These are phyloP conservation scores for Corticium candelabrum DNA, from an alignment of 37 sponge, comb jelly and placozoan species.

Conservation along the genomic window DNA sequence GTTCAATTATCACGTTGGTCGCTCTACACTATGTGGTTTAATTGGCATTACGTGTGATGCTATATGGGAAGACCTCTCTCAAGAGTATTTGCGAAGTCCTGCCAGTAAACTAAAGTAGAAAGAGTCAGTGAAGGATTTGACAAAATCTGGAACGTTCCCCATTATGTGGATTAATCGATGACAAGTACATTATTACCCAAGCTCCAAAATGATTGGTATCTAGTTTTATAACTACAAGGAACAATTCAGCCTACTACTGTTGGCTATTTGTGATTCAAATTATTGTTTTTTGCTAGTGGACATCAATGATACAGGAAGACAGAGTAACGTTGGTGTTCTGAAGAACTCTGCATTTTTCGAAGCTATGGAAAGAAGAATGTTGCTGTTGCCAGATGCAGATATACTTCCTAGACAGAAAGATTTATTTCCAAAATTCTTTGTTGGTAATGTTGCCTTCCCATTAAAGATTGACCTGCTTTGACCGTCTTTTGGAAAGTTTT, in stretches of 20 bases:
- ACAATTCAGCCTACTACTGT: slow-evolving; percentile 21
- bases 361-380: slow-evolving; percentile 15
- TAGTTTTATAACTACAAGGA: slow-evolving; percentile 39
- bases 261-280: slow-evolving; percentile 36
- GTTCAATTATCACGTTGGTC: not conserved
- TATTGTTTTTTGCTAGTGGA: slow-evolving; percentile 33
- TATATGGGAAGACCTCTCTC: not conserved
- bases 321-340: slow-evolving; percentile 39
- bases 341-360: slow-evolving; percentile 1
- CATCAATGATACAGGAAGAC: slow-evolving; percentile 25
- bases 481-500: too few relatives aligned
- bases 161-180: slow-evolving; percentile 35
- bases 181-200: slow-evolving; percentile 27
- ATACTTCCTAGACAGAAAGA: too few relatives aligned
- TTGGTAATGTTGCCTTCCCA: too few relatives aligned
- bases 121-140: slow-evolving; percentile 9
- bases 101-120: slow-evolving; percentile 19
- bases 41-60: not conserved
- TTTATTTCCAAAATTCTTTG: too few relatives aligned
- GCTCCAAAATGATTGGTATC: slow-evolving; percentile 22
- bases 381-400: too few relatives aligned
- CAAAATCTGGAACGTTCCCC: slow-evolving; percentile 16
- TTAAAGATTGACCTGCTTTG: too few relatives aligned
- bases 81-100: slow-evolving; percentile 13
- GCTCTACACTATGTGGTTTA: not conserved